These are phyloP conservation scores for Calypte anna DNA, from an alignment of 2,113 vertebrate species.

Conservation along the genomic window DNA sequence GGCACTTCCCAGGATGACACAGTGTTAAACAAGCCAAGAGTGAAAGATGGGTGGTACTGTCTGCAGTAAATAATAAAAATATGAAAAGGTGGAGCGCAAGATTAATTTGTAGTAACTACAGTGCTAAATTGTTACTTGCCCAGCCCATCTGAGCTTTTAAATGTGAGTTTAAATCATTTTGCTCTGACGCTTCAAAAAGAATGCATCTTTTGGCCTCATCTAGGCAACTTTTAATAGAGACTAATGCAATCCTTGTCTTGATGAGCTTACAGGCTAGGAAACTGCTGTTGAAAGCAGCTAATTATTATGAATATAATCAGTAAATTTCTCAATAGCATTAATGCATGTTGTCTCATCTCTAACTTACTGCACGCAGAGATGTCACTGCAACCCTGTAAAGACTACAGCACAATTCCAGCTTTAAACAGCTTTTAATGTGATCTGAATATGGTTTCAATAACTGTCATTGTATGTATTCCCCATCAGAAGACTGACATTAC, in stretches of 20 bases:
- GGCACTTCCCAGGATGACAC: background rate
- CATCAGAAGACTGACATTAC: background rate
- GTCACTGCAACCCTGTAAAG: background rate
- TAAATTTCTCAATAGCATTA: background rate
- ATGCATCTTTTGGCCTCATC: background rate
- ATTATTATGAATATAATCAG: background rate
- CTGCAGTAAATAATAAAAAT: constrained; percentile 4
- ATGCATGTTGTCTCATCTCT: background rate
- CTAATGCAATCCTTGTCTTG: background rate
- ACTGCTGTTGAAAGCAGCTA: background rate
- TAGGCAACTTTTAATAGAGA: background rate
- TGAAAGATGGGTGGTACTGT: background rate
- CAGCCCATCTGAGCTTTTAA: background rate
- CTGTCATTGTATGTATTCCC: background rate
- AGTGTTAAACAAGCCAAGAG: background rate
- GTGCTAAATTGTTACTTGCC: background rate
- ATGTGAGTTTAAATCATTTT: background rate
- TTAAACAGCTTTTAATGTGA: background rate
- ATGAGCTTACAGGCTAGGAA: background rate
- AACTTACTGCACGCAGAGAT: background rate
- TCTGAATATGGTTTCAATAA: background rate
- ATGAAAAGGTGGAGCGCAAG: background rate
- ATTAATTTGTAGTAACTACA: background rate
- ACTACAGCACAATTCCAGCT: background rate
- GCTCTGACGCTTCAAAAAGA: background rate